Evolutionary conservation across 2,113 vertebrate species (phyloP).

Genomic region (Coptodon bakossiorum): DNA sequence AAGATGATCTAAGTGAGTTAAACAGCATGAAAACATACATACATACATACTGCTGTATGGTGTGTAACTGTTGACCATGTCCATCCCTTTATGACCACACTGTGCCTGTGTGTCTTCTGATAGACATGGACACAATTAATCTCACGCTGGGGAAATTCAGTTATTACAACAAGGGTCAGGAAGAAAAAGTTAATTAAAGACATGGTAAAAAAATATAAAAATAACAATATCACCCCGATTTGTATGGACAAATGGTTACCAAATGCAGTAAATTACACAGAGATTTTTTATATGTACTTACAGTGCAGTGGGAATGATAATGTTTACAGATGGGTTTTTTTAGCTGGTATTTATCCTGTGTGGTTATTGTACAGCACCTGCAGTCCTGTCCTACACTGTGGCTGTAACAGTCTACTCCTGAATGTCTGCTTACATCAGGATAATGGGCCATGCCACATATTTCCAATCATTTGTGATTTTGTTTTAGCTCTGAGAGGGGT

Average conservation of each 20-base stretch:
- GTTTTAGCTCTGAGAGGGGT: background rate
- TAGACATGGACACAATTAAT: background rate
- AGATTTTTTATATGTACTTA: background rate
- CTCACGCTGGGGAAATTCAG: background rate
- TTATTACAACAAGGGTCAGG: background rate
- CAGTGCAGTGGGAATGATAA: background rate
- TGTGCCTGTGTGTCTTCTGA: background rate
- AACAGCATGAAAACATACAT: background rate
- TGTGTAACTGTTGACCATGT: background rate
- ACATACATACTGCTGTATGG: background rate
- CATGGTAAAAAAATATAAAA: background rate
- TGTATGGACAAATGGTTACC: background rate
- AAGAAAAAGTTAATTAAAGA: background rate
- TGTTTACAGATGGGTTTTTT: background rate
- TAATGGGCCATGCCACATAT: background rate
- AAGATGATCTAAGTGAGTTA: background rate
- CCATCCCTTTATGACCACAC: background rate
- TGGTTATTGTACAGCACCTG: background rate
- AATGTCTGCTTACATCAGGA: background rate
- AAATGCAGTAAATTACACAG: background rate
- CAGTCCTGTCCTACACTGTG: background rate
- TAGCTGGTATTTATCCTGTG: background rate
- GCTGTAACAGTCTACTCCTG: background rate
- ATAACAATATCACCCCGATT: background rate
- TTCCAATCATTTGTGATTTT: background rate